phyloP scores from a whole-genome alignment of 2,888 invertebrate species.

The Mylabris sibirica region DNA sequence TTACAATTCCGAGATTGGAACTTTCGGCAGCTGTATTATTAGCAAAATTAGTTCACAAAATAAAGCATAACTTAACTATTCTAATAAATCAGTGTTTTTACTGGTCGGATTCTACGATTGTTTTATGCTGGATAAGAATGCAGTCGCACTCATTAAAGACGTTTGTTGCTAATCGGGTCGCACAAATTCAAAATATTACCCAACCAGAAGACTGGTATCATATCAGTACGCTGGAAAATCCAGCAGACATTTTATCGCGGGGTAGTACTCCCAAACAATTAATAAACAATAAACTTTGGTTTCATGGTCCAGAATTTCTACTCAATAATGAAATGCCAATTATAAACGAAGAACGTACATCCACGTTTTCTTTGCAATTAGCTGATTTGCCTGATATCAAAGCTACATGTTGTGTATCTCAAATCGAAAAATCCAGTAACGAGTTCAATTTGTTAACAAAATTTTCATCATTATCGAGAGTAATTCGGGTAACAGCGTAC shows the following conservation, averaged over 20 bases:
- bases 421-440: neutral
- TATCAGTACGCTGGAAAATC: neutral
- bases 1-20: constrained; percentile 38
- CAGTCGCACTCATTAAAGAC: neutral
- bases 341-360: too few species aligned
- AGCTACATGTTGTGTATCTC: neutral
- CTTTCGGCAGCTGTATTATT: constrained; percentile 34
- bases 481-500: neutral
- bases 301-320: neutral
- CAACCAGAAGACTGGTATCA: neutral
- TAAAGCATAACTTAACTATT: constrained; percentile 1
- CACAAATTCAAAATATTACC: constrained; percentile 37
- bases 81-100: neutral
- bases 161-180: constrained; percentile 10
- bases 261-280: neutral
- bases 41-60: constrained; percentile 23
- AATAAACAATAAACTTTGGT: neutral
- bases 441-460: neutral
- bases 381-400: neutral
- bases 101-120: constrained; percentile 19
- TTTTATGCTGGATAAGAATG: constrained; percentile 15
- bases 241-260: neutral
- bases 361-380: neutral
- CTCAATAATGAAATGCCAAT: neutral
- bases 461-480: neutral